Conservation (phyloP, 2,888 invertebrate species). For the Aricia artaxerxes region DNA sequence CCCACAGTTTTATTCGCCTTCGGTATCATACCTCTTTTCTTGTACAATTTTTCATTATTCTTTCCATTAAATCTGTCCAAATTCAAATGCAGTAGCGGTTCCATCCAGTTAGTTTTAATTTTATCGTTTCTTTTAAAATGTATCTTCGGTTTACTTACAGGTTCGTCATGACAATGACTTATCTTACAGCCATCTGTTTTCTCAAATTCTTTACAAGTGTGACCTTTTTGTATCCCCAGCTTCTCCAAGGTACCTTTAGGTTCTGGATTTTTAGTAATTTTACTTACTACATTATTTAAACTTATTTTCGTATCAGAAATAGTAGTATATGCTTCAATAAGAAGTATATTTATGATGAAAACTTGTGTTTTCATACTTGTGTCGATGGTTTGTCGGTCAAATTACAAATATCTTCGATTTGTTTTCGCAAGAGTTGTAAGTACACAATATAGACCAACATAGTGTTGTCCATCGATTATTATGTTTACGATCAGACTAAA, state of each 20-base stretch:
- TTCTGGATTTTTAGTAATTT: background rate
- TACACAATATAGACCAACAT: background rate
- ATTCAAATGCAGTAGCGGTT: background rate
- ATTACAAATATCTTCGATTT: background rate
- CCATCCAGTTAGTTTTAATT: background rate
- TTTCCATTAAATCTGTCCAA: background rate
- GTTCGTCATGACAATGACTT: background rate
- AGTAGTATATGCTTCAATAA: background rate
- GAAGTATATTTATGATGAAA: background rate
- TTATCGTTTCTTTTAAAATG: background rate
- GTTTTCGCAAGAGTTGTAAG: background rate
- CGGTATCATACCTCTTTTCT: background rate
- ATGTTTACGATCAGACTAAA: background rate
- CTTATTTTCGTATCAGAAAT: background rate
- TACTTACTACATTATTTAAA: background rate
- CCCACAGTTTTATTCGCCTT: background rate
- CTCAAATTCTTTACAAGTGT: background rate
- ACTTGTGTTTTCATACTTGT: background rate
- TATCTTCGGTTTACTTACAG: background rate
- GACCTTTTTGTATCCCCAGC: background rate
- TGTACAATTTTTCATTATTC: background rate
- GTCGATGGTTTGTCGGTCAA: background rate
- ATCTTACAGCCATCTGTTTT: background rate
- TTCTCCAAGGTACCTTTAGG: background rate
- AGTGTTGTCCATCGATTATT: background rate